Conservation (phyloP, 2,888 invertebrate species). For the Acholoe squamosa region DNA sequence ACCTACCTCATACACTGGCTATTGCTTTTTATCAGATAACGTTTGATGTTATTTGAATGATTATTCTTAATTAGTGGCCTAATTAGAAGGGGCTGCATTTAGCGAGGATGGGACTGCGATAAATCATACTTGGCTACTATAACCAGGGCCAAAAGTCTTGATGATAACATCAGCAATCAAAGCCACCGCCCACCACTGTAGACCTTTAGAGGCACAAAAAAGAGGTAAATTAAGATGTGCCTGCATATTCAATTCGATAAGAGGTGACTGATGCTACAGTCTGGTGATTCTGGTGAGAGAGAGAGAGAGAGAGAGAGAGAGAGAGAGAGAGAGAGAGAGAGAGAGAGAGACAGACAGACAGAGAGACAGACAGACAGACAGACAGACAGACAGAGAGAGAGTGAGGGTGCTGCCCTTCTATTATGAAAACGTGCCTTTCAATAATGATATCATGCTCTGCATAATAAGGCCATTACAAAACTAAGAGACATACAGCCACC, state of each 20-base stretch:
- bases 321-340: too few relatives aligned
- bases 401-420: background rate
- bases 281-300: too few relatives aligned
- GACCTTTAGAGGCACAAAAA: background rate
- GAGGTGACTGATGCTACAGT: too few relatives aligned
- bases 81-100: background rate
- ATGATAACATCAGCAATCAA: conserved; percentile 14
- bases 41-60: conserved; percentile 14
- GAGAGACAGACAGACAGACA: too few relatives aligned
- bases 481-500: background rate
- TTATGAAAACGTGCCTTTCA: too few relatives aligned
- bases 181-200: background rate
- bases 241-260: conserved; percentile 9
- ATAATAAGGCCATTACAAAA: background rate
- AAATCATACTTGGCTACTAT: background rate
- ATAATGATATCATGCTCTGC: too few relatives aligned
- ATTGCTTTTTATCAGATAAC: background rate
- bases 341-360: too few relatives aligned
- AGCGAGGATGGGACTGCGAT: background rate
- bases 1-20: background rate
- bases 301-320: too few relatives aligned
- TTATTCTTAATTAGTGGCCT: conserved; percentile 15
- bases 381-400: background rate
- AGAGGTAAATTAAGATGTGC: background rate
- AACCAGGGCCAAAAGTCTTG: background rate